Evolutionary conservation across 2,888 invertebrate species (phyloP).

Genomic region (Ashinkailepas kermadecensis): DNA sequence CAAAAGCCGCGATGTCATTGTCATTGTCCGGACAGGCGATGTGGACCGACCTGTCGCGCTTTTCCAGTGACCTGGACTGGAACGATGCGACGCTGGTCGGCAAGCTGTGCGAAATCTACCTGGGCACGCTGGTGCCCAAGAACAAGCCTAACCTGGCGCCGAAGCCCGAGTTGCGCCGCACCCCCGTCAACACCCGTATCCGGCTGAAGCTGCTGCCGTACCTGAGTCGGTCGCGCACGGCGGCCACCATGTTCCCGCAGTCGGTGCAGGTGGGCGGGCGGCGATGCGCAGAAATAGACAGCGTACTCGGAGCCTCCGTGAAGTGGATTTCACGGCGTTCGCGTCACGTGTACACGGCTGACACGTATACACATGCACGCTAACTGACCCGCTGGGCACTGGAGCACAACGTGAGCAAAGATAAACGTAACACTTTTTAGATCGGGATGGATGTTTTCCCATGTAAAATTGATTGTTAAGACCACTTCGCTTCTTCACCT

Average conservation of each 20-base stretch:
- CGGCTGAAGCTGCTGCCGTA: conserved; percentile 77
- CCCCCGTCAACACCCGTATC: conserved; percentile 72
- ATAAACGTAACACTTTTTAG: no score
- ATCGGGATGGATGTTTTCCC: no score
- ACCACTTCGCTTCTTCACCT: no score
- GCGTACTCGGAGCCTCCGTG: no score
- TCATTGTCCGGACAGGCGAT: no score
- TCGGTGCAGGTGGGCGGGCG: not conserved
- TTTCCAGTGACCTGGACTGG: conserved; percentile 57
- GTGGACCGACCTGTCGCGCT: not conserved
- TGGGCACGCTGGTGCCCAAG: conserved; percentile 50
- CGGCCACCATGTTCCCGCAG: conserved; percentile 47
- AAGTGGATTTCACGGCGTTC: no score
- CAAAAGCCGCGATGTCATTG: no score
- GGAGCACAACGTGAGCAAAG: no score
- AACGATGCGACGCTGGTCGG: conserved; percentile 58
- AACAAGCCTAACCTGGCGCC: conserved; percentile 15
- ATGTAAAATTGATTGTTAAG: no score
- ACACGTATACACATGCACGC: no score
- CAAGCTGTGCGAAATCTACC: conserved; percentile 69
- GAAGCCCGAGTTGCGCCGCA: conserved; percentile 48
- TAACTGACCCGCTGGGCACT: no score
- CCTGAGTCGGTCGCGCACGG: conserved; percentile 53
- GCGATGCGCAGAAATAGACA: not conserved
- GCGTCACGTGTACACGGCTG: no score